Evolutionary conservation across 2,113 vertebrate genomes (phyloP).

Genomic region (Rousettus leschenaultii): DNA sequence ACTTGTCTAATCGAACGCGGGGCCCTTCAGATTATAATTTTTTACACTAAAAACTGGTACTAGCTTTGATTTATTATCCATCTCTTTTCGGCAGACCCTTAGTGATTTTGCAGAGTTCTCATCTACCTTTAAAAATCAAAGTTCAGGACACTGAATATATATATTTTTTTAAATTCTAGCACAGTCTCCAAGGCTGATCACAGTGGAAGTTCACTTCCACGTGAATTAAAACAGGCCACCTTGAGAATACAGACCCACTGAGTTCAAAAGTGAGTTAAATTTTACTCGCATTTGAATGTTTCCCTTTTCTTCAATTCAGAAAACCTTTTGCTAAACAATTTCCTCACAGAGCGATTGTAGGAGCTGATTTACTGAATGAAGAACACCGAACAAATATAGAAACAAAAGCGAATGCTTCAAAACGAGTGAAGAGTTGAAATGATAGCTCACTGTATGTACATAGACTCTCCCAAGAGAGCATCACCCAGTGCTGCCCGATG

Average conservation of each 20-base stretch:
- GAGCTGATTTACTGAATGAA: background rate
- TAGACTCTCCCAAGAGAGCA: background rate
- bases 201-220: background rate
- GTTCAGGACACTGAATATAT: background rate
- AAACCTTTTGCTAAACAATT: background rate
- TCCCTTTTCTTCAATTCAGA: background rate
- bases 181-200: background rate
- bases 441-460: background rate
- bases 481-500: rapidly evolving
- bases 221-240: background rate
- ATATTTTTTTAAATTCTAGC: background rate
- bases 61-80: background rate
- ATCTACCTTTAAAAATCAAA: background rate
- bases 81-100: background rate
- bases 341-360: background rate
- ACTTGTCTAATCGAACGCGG: background rate
- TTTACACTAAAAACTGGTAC: background rate
- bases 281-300: background rate
- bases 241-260: background rate
- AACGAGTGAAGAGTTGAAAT: background rate
- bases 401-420: background rate
- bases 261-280: background rate
- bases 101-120: background rate
- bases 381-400: background rate
- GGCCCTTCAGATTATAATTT: background rate